These are phyloP conservation scores for Pithys albifrons DNA, from an alignment of 2,113 vertebrate species.

Conservation along the genomic window DNA sequence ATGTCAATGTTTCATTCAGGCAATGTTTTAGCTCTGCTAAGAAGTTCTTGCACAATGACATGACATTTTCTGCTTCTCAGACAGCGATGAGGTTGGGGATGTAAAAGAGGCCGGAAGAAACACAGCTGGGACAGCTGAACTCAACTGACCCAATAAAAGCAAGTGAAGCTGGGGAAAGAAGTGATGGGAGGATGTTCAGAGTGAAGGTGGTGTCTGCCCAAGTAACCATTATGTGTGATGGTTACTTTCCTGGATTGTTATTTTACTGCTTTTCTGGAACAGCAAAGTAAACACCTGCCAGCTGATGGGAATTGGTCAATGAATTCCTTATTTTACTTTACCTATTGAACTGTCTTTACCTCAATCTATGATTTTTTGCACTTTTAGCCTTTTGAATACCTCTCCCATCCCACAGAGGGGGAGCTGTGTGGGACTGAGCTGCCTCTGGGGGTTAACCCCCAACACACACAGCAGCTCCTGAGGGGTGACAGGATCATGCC, in stretches of 20 bases:
- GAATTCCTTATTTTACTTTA: not conserved
- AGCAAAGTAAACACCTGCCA: not conserved
- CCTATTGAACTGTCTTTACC: not conserved
- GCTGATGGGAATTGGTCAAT: not conserved
- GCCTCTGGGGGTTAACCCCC: not conserved
- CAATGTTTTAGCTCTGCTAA: not conserved
- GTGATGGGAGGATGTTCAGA: not conserved
- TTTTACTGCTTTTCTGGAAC: not conserved
- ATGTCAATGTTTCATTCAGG: not conserved
- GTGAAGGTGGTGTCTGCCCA: not conserved
- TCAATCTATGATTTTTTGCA: not conserved
- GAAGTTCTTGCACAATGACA: not conserved
- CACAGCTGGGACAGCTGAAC: not conserved
- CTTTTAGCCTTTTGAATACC: not conserved
- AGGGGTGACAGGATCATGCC: not conserved
- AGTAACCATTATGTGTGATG: rapidly evolving
- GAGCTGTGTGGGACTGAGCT: not conserved
- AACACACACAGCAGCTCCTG: not conserved
- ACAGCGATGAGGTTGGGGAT: not conserved
- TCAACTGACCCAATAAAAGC: not conserved
- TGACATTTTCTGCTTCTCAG: not conserved
- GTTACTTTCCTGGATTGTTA: not conserved
- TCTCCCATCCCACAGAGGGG: too few species aligned
- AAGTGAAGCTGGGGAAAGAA: not conserved
- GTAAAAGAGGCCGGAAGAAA: not conserved